Conservation (phyloP, 2,888 invertebrate species). For the Epirrhoe alternata region DNA sequence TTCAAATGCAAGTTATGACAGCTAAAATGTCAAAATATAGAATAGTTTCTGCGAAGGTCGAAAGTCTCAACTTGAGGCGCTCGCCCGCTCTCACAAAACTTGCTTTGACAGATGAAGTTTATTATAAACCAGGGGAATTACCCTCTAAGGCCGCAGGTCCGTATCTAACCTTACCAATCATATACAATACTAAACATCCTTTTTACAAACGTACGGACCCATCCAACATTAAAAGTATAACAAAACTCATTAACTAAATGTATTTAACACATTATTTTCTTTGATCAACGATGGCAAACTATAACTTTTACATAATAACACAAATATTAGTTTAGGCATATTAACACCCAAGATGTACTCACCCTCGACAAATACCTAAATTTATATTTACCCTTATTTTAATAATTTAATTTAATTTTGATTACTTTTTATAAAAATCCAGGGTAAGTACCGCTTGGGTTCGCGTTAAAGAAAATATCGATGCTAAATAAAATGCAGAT, state of each 20-base stretch:
- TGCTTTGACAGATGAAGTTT: background rate
- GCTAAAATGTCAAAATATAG: background rate
- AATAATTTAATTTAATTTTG: constrained; percentile 67
- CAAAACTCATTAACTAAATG: constrained; percentile 80
- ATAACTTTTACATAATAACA: constrained; percentile 80
- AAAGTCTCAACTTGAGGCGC: background rate
- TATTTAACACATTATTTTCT: constrained; percentile 77
- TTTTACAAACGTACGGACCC: constrained; percentile 74
- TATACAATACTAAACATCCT: constrained; percentile 81
- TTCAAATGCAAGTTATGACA: background rate
- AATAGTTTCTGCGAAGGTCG: background rate
- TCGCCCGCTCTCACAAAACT: background rate
- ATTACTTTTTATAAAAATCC: constrained; percentile 51
- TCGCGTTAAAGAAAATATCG: constrained; percentile 58
- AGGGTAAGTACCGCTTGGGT: constrained; percentile 59
- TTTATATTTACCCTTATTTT: constrained; percentile 54
- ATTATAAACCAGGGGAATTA: constrained; percentile 50
- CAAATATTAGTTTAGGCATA: constrained; percentile 78
- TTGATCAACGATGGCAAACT: constrained; percentile 84
- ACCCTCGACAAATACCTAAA: constrained; percentile 52
- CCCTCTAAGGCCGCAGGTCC: constrained; percentile 70
- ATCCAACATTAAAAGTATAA: constrained; percentile 75
- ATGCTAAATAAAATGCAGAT: constrained; percentile 83
- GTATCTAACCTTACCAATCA: constrained; percentile 70
- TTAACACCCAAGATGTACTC: constrained; percentile 61